These are phyloP conservation scores for Rhinophrynus dorsalis DNA, from an alignment of 2,797 vertebrate genomes.

Conservation along the genomic window DNA sequence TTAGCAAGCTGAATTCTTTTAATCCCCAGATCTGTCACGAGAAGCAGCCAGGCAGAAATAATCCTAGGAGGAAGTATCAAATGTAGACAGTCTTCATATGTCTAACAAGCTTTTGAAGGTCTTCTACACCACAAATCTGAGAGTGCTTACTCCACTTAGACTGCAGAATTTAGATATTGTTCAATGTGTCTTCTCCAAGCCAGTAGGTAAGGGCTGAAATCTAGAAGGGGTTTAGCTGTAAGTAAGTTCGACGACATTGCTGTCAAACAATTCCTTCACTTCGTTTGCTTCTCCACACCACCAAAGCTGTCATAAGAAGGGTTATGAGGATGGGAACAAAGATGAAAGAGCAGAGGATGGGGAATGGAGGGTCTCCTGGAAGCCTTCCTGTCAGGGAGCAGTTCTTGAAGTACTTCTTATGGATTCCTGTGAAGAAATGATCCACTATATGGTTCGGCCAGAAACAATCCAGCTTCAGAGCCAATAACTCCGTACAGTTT, in stretches of 20 bases:
- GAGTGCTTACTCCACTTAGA: not conserved
- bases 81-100: not conserved
- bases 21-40: not conserved
- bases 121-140: not conserved
- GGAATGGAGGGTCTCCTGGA: conserved; percentile 81
- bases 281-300: conserved; percentile 92
- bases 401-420: conserved; percentile 83
- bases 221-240: not conserved
- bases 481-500: conserved; percentile 83
- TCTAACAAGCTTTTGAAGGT: not conserved
- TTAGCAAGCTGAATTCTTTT: not conserved
- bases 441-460: conserved; percentile 92
- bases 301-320: conserved; percentile 85
- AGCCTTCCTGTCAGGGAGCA: conserved; percentile 82
- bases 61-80: not conserved
- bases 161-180: not conserved
- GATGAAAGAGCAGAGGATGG: conserved; percentile 86
- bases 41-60: not conserved
- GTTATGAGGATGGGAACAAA: conserved; percentile 83
- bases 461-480: conserved; percentile 77
- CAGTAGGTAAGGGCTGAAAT: not conserved
- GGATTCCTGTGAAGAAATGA: conserved; percentile 83
- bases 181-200: conserved; percentile 1
- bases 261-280: conserved; percentile 85
- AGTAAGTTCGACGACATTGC: rapidly evolving